Evolutionary conservation across 2,888 invertebrate species (phyloP).

Genomic region (Epsilonema sp.): DNA sequence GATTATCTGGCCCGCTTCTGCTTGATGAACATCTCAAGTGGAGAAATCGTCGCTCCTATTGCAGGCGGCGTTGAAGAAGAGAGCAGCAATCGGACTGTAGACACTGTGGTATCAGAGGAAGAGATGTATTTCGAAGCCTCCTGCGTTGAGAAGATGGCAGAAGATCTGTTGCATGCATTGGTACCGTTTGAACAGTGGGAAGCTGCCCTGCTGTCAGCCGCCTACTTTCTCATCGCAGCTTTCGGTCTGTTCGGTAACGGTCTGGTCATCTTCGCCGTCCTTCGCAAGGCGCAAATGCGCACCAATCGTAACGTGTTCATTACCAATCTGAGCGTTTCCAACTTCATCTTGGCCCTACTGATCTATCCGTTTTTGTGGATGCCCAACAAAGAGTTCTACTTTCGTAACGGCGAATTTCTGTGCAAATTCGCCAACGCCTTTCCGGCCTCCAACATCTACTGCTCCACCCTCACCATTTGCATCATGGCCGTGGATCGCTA

Average conservation of each 20-base stretch:
- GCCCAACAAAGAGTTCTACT: slow-evolving; percentile 22
- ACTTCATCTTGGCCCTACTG: slow-evolving; percentile 60
- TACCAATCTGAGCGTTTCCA: slow-evolving; percentile 58
- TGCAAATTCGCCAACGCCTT: slow-evolving; percentile 27
- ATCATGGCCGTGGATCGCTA: slow-evolving; percentile 26
- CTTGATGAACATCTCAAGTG: too few species aligned
- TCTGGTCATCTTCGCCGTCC: slow-evolving; percentile 39
- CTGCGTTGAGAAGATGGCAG: too few species aligned
- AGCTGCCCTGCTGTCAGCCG: too few species aligned
- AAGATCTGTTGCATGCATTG: too few species aligned
- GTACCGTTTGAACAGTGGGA: too few species aligned
- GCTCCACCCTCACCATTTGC: slow-evolving; percentile 25
- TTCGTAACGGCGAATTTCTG: slow-evolving; percentile 21
- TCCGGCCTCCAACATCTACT: slow-evolving; percentile 25
- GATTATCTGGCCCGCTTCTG: too few species aligned
- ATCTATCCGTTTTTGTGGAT: slow-evolving; percentile 51
- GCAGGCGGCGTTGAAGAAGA: too few species aligned
- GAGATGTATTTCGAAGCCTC: too few species aligned
- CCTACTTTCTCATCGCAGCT: background rate
- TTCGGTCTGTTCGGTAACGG: background rate
- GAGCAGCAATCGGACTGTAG: too few species aligned
- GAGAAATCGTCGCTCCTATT: too few species aligned
- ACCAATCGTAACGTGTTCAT: slow-evolving; percentile 79
- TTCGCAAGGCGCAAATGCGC: slow-evolving; percentile 64
- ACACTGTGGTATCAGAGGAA: too few species aligned